These are phyloP conservation scores for Gerris lacustris DNA, from an alignment of 2,888 invertebrate genomes.

Conservation along the genomic window DNA sequence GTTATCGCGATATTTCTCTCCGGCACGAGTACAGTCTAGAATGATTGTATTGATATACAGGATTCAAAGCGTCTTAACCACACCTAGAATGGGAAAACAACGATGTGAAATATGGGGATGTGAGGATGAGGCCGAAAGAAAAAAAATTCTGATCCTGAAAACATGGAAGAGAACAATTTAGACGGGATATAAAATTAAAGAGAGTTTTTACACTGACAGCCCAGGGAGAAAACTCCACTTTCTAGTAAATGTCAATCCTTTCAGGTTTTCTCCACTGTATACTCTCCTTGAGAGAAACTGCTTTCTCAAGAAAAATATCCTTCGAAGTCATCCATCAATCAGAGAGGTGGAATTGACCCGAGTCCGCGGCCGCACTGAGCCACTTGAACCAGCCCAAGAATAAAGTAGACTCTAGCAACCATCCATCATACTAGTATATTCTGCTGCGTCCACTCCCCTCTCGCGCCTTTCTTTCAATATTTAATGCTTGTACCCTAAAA, in stretches of 20 bases:
- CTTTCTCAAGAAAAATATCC: not conserved
- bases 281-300: not conserved
- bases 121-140: no score
- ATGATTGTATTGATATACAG: no score
- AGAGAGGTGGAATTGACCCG: not conserved
- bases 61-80: no score
- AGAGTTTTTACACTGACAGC: no score
- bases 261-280: not conserved
- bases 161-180: no score
- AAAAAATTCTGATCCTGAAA: no score
- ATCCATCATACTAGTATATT: not conserved
- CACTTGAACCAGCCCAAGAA: not conserved
- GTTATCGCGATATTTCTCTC: no score
- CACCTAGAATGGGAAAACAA: no score
- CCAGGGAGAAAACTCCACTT: not conserved
- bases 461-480: not conserved
- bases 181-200: no score
- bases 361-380: not conserved
- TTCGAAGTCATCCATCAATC: conserved; percentile 1
- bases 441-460: not conserved
- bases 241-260: not conserved
- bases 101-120: no score
- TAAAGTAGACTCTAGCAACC: not conserved
- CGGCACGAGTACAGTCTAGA: no score
- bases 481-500: not conserved